phyloP scores from a whole-genome alignment of 2,797 vertebrate genomes.

The Hippopotamyrus pictus region DNA sequence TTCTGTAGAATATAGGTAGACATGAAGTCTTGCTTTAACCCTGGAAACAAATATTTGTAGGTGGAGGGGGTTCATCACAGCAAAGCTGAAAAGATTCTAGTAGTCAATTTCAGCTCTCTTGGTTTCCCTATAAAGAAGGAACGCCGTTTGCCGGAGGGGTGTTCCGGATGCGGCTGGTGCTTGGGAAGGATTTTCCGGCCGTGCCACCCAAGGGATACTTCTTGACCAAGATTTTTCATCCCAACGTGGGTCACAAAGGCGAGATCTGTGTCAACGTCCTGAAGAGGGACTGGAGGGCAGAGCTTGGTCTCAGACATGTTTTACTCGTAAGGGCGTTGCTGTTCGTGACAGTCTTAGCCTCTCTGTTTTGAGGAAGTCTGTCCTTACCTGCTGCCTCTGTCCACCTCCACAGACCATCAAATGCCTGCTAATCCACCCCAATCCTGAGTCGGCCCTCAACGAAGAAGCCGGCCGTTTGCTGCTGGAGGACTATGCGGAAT shows the following conservation, averaged over 20 bases:
- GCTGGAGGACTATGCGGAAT: conserved; percentile 86
- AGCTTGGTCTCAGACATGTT: conserved; percentile 83
- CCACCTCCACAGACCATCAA: conserved; percentile 74
- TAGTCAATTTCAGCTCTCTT: not conserved
- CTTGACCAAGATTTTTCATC: conserved; percentile 93
- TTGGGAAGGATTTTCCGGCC: conserved; percentile 89
- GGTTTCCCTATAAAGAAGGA: conserved; percentile 65
- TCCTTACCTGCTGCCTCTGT: not conserved
- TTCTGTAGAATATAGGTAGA: not conserved
- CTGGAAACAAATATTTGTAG: not conserved
- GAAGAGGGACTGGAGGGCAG: conserved; percentile 87
- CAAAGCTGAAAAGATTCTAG: not conserved
- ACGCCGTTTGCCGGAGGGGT: conserved; percentile 86
- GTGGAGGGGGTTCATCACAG: not conserved
- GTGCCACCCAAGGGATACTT: conserved; percentile 89
- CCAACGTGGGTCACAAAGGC: conserved; percentile 84
- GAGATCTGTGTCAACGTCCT: conserved; percentile 92
- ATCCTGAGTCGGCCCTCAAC: conserved; percentile 85
- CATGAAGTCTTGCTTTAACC: not conserved
- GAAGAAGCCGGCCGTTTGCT: conserved; percentile 85
- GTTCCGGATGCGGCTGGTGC: conserved; percentile 86
- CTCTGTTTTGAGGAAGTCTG: not conserved
- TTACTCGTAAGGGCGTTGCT: conserved; percentile 66
- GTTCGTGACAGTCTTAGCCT: not conserved
- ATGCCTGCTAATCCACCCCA: conserved; percentile 92